These are phyloP conservation scores for Castor canadensis DNA, from an alignment of 2,113 vertebrate species.

Conservation along the genomic window DNA sequence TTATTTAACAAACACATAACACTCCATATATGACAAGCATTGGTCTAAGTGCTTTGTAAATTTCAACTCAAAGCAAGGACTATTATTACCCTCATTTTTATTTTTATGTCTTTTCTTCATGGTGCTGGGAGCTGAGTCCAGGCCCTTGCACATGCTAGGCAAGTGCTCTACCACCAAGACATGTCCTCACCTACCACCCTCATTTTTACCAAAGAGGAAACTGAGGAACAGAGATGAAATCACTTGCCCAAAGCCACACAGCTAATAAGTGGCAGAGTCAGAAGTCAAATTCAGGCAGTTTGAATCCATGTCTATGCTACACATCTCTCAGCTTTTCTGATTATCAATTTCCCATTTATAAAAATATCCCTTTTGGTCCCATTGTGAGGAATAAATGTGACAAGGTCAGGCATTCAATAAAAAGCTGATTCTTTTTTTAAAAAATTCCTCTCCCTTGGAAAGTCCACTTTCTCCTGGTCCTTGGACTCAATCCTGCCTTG, in stretches of 20 bases:
- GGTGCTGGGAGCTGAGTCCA: not conserved
- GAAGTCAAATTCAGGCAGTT: not conserved
- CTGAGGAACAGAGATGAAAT: not conserved
- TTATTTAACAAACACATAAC: not conserved
- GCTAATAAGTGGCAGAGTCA: not conserved
- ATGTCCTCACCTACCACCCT: not conserved
- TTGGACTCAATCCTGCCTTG: not conserved
- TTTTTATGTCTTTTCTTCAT: not conserved
- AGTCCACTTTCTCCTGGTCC: not conserved
- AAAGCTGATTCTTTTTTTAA: not conserved
- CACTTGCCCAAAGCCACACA: not conserved
- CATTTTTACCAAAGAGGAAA: constrained; percentile 17
- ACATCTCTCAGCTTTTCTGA: constrained; percentile 16
- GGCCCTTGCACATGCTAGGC: not conserved
- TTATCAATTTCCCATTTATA: not conserved
- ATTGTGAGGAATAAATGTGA: not conserved
- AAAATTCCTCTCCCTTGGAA: not conserved
- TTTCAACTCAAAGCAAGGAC: not conserved
- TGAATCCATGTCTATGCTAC: not conserved
- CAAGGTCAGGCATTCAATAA: not conserved
- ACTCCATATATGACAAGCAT: not conserved
- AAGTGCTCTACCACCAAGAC: not conserved
- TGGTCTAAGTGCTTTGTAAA: not conserved
- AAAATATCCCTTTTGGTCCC: not conserved
- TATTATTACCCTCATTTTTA: not conserved